Conservation (phyloP, 2,888 invertebrate genomes). For the Rotaria macrura region DNA sequence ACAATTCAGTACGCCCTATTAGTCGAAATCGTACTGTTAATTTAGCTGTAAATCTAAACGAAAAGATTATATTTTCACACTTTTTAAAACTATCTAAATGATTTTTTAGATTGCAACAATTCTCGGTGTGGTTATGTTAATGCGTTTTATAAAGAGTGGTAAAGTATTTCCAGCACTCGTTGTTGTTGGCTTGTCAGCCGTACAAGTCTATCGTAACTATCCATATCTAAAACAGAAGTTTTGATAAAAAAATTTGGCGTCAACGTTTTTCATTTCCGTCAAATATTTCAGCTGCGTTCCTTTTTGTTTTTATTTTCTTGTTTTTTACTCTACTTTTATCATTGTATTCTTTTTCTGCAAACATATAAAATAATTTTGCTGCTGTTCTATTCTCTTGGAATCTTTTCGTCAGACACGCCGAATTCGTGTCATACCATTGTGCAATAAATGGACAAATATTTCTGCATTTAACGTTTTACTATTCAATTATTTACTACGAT, state of each 20-base stretch:
- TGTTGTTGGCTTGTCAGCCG: background rate
- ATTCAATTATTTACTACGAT: background rate
- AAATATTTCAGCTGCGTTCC: background rate
- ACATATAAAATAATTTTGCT: background rate
- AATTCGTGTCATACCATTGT: background rate
- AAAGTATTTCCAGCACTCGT: slow-evolving; percentile 15
- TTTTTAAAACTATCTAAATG: background rate
- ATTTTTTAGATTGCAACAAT: background rate
- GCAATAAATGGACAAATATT: background rate
- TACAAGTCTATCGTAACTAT: background rate
- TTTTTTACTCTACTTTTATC: background rate
- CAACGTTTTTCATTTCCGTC: background rate
- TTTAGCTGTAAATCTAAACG: background rate
- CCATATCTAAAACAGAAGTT: background rate
- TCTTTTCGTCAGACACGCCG: background rate
- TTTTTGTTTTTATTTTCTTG: background rate
- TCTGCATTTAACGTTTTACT: background rate
- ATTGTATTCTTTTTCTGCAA: background rate
- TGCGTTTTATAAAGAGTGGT: background rate
- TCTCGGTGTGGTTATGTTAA: background rate
- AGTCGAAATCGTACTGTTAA: background rate
- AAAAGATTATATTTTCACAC: background rate
- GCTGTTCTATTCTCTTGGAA: background rate
- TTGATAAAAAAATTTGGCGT: no score
- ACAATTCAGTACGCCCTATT: background rate